Evolutionary conservation across 2,888 invertebrate species (phyloP), one percentile per base, ranked within the genome.

Genomic region (Dastarcus helophoroides): DNA sequence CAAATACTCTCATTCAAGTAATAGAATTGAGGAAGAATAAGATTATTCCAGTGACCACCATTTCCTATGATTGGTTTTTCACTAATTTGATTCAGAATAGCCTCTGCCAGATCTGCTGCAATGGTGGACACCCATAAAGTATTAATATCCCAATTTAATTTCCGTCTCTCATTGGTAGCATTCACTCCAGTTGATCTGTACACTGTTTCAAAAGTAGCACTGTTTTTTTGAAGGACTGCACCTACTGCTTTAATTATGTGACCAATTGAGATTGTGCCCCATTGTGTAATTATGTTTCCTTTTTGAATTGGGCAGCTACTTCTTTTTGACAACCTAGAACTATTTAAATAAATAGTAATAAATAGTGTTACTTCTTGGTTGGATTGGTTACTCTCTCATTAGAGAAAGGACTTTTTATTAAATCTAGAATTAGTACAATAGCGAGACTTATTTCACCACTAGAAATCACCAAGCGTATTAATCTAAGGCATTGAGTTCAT

Each of bases 21-120:
- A 43, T 68, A 68, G 32, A 63, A 51, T 29, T 67, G 56, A 0
- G 79, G 78, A 4, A 73, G 52, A 17, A 71, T 48, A 0, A 72
- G 71, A 43, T 74, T 72, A 45, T 81, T 77, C 79, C 80, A 80
- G 25, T 66, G 63, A 34, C 74, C 77, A 24, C 58, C 56, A 3
- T 73, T 54, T 3, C 59, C 56, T 49, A 76, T 60, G 24, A 71
- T 58, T 9, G 56, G 56, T 19, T 58, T 57, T 1, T 63, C 63
- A 3, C 64, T 61, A 0, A 73, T 74, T 51, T 79, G 77, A 43
- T 73, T 71, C 5, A 79, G 63, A 3, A 73, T 66, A 29, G 76
- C 68, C 57, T 79, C 79, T 3, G 76, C 76, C 40, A 79, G 54
- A 51, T 79, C 79, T 27, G 76, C 76, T 68, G 54, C 58, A 54